Base-by-base conservation (phyloP, 2,888 invertebrate genomes). In the Oegoconia quadripuncta region DNA sequence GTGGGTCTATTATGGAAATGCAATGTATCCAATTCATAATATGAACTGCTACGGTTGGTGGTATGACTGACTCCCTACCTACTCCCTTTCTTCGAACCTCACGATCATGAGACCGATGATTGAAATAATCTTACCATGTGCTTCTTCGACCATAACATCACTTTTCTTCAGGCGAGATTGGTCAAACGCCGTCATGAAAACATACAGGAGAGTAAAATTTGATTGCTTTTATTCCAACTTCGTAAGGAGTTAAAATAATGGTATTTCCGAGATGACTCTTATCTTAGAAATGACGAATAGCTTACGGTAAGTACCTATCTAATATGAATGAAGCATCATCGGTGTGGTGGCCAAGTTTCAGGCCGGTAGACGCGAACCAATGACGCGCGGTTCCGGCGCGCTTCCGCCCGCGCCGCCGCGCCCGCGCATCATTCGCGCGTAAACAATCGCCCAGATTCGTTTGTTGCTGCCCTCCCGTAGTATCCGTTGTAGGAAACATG, bases 311-410 rank as follows among this genome's bases (percentile, higher is more conserved):
- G 63, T 60, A 55, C 52, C 51, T 58, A 39, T 11, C 4, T 12
- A 53, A 64, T 59, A 72, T 78, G 78, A 82, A 78, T 79, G 73
- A 68, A 75, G 56, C 56, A 60, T 61, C 51, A 47, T 48, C 54
- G 53, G 48, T 54, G 54, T 64, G 55, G 64, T 67, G 64, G 72
- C 79, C 65, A 74, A 79, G 69, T 74, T 76, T 75, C 66, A 55
- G 59, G 52, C 45, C 52, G 59, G 59, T 55, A 61, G 69, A 59
- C 59, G 62, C 61, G 63, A 74, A 63, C 78, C 83, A 84, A 84
- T 84, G 84, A 73, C 71, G 84, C 86, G 84, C 67, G 77, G 75
- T 78, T 84, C 86, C 86, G 81, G 64, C 57, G 57, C 57, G 73
- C 69, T 77, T 83, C 86, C 83, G 84, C 76, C 14, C 28, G 14